Evolutionary conservation across 2,113 vertebrate species (phyloP).

Genomic region (Lasiurus cinereus): DNA sequence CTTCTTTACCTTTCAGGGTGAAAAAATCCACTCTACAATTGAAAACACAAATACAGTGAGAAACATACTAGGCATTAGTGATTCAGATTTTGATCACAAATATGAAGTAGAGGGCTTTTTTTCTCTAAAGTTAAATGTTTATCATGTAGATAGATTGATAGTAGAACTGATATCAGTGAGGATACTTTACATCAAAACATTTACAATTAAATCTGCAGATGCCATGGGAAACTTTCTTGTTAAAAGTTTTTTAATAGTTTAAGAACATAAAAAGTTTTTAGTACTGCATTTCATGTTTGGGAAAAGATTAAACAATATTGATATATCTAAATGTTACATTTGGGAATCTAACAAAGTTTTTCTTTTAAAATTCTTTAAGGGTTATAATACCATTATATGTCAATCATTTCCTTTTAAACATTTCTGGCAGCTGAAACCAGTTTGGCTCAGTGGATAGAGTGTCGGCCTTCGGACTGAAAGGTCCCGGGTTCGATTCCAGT

Average conservation of each 20-base stretch:
- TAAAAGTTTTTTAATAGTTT: not conserved
- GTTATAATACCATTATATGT: not conserved
- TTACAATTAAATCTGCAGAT: not conserved
- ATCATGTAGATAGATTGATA: not conserved
- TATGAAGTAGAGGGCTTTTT: not conserved
- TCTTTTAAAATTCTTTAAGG: not conserved
- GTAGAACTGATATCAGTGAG: not conserved
- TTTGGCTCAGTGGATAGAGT: no score
- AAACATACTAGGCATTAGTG: not conserved
- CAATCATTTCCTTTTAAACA: not conserved
- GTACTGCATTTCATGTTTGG: not conserved
- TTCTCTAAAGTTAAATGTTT: not conserved
- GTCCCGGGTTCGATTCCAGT: no score
- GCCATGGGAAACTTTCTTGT: not conserved
- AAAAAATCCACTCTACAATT: not conserved
- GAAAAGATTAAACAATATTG: not conserved
- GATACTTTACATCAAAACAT: not conserved
- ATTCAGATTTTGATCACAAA: slow-evolving; percentile 48
- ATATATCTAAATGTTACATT: slow-evolving; percentile 26
- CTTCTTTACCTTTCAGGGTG: not conserved
- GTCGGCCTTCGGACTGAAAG: no score
- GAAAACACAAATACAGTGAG: slow-evolving; percentile 1
- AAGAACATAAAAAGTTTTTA: not conserved
- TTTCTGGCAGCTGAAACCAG: no score
- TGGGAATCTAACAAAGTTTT: not conserved